Conservation (phyloP, 37 sponge, comb jelly and placozoan genomes). For the Ianthella basta region DNA sequence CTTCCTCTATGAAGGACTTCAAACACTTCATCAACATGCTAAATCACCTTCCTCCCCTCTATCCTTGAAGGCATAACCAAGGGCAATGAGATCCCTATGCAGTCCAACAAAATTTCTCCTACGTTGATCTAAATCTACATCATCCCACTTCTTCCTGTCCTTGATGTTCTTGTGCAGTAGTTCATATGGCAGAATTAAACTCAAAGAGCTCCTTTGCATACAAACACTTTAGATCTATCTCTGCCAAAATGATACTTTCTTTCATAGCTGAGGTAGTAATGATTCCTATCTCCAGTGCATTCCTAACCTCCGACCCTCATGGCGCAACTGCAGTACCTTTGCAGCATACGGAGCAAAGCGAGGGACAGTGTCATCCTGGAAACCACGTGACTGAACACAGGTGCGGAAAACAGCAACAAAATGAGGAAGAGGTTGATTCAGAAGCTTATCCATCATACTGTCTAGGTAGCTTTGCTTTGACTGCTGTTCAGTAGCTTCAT, state of each 20-base stretch:
- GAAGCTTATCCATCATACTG: not conserved
- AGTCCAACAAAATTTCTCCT: not conserved
- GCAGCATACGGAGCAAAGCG: not conserved
- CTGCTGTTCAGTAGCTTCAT: not conserved
- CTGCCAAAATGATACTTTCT: no score
- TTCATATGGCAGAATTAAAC: not conserved
- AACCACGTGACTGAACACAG: not conserved
- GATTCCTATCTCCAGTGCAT: not conserved
- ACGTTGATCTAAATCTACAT: not conserved
- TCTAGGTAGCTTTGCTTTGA: not conserved
- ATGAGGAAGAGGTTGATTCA: not conserved
- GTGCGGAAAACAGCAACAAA: not conserved
- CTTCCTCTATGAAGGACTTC: not conserved
- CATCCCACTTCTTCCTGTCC: not conserved
- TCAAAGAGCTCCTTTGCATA: not conserved
- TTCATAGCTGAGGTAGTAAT: not conserved
- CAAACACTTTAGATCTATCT: not conserved
- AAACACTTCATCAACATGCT: not conserved
- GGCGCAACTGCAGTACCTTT: not conserved
- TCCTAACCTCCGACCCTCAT: not conserved
- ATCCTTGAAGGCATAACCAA: conserved; percentile 5
- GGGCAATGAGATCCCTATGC: not conserved
- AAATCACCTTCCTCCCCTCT: not conserved
- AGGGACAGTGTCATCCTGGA: not conserved
- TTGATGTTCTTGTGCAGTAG: not conserved